A percentile compares a stretch with the other conserved stretches of the same genome.
These are phyloP conservation scores for Drosophila lowei DNA, from an alignment of 1,140 invertebrate species.

Conservation along the genomic window DNA sequence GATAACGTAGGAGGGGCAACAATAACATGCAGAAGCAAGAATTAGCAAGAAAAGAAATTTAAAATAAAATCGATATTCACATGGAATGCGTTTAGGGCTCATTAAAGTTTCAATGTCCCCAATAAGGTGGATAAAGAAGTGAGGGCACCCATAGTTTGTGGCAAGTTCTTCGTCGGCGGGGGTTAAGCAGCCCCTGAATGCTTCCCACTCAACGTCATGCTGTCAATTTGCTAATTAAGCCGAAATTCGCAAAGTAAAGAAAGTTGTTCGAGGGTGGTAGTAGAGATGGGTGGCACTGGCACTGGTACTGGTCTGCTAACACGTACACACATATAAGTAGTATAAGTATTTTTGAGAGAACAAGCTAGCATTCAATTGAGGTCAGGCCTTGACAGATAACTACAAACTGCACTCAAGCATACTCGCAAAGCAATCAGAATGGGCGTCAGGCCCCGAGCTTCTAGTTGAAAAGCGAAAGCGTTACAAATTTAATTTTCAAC, in stretches of 20 bases:
- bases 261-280: conserved; percentile 22
- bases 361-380: conserved; percentile 31
- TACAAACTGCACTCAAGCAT: conserved; percentile 51
- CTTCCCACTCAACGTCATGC: conserved; percentile 48
- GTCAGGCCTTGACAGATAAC: conserved; percentile 51
- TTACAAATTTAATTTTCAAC: conserved; percentile 58
- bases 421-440: conserved; percentile 59
- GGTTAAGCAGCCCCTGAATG: conserved; percentile 4
- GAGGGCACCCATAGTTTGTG: no score
- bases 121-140: conserved; percentile 4
- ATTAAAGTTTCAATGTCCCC: conserved; percentile 53
- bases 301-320: no score
- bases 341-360: no score
- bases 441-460: conserved; percentile 44
- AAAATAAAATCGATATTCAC: conserved; percentile 60
- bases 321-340: no score
- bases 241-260: conserved; percentile 47
- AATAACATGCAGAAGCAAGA: no score
- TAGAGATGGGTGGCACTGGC: no score
- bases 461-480: conserved; percentile 63
- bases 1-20: neutral
- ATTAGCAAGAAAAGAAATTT: conserved; percentile 38
- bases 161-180: no score
- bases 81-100: conserved; percentile 41
- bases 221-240: conserved; percentile 61